Evolutionary conservation across 1,140 invertebrate species (phyloP).

Genomic region (Zaprionus inermis): DNA sequence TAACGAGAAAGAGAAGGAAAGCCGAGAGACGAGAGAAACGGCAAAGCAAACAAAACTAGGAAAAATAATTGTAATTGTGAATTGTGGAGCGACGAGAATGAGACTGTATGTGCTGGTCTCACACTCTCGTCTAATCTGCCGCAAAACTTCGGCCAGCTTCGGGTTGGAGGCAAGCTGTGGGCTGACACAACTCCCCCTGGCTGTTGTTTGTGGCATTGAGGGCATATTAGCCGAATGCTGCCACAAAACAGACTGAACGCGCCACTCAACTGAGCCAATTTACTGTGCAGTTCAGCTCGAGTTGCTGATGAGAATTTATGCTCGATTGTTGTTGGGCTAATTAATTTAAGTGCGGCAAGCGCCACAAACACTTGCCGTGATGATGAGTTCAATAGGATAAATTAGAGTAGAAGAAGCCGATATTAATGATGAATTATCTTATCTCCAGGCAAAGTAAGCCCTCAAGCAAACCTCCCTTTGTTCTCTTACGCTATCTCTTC

Average conservation of each 20-base stretch:
- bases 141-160: slow-evolving; percentile 3
- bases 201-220: background rate
- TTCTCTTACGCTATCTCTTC: no score
- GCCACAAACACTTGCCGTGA: slow-evolving; percentile 6
- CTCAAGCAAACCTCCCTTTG: background rate
- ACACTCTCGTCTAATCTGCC: background rate
- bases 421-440: background rate
- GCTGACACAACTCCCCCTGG: background rate
- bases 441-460: background rate
- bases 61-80: slow-evolving; percentile 79
- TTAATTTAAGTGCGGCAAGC: slow-evolving; percentile 18
- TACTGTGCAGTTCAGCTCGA: slow-evolving; percentile 35
- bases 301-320: slow-evolving; percentile 69
- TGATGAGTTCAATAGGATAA: slow-evolving; percentile 18
- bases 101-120: background rate
- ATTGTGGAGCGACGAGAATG: slow-evolving; percentile 34
- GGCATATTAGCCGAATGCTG: slow-evolving; percentile 45
- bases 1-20: background rate
- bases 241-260: background rate
- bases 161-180: slow-evolving; percentile 23
- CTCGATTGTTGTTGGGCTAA: slow-evolving; percentile 65
- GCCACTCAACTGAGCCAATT: slow-evolving; percentile 41
- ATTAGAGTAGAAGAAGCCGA: background rate
- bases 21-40: background rate
- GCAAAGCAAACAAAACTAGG: slow-evolving; percentile 44